Base-by-base conservation (phyloP, 2,113 vertebrate genomes). In the Ceyx melanurus region DNA sequence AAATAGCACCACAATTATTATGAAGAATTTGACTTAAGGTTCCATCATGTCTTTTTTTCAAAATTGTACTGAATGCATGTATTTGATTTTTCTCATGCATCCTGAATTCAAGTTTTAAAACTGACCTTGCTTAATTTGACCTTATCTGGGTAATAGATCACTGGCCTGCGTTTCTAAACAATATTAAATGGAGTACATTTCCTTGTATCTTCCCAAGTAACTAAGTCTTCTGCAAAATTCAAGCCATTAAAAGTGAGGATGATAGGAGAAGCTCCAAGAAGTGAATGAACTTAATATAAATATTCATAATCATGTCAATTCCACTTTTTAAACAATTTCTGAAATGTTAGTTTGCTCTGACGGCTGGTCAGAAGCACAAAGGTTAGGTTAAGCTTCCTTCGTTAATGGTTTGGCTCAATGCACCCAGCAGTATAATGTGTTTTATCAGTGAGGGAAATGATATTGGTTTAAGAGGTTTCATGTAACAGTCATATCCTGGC, bases 401-500 rank as follows among this genome's bases (percentile, higher is more conserved):
- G 83, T 97, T 98, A 98, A 98, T 97, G 97, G 97, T 96, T 97
- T 97, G 97, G 96, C 97, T 98, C 97, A 95, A 97, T 96, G 97
- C 97, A 97, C 97, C 96, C 97, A 97, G 97, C 98, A 97, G 97
- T 97, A 97, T 98, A 98, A 98, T 98, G 98, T 98, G 98, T 98
- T 98, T 98, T 98, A 97, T 97, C 98, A 98, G 98, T 97, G 98
- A 98, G 98, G 98, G 98, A 99, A 99, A 99, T 98, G 97, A 98
- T 98, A 98, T 98, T 98, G 98, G 98, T 98, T 98, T 98, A 98
- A 97, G 98, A 98, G 98, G 98, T 98, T 98, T 98, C 98, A 98
- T 98, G 98, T 98, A 99, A 98, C 97, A 98, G 98, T 98, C 98
- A 99, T 98, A 99, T 99, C 98, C 98, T 98, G 98, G 98, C 98